Percentiles rank a stretch among this genome's conserved stretches.
These are phyloP conservation scores for Andrena haemorrhoa DNA, from an alignment of 2,888 invertebrate species.

Conservation along the genomic window DNA sequence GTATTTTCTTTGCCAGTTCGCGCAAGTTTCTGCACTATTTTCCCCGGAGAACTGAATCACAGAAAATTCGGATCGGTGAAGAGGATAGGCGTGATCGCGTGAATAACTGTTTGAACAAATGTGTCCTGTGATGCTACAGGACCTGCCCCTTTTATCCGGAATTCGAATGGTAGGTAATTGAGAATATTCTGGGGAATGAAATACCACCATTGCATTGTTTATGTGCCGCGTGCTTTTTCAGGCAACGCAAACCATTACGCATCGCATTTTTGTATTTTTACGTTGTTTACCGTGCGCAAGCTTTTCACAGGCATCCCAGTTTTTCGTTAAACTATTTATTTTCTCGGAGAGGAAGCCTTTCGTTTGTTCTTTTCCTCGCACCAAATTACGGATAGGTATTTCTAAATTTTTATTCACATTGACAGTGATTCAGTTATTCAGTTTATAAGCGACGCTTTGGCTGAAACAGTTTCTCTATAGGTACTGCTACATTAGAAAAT, in stretches of 20 bases:
- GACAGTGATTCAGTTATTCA: too few species aligned
- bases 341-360: background rate
- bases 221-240: conserved; percentile 14
- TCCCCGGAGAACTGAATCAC: too few species aligned
- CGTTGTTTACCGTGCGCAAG: background rate
- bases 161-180: background rate
- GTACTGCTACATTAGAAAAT: too few species aligned
- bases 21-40: too few species aligned
- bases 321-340: conserved; percentile 11
- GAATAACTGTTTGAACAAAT: too few species aligned
- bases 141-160: too few species aligned
- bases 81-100: too few species aligned
- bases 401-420: background rate
- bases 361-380: background rate
- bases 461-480: background rate
- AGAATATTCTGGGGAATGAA: too few species aligned
- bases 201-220: too few species aligned
- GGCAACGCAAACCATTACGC: background rate
- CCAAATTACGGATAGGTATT: conserved; percentile 5
- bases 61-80: too few species aligned
- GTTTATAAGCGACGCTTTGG: conserved; percentile 2
- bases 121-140: too few species aligned
- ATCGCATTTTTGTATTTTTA: conserved; percentile 16
- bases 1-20: too few species aligned
- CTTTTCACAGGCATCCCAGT: conserved; percentile 1